Percentiles rank a stretch among this genome's conserved stretches.
Conservation (phyloP, 2,888 invertebrate species). For the Noctua janthe region DNA sequence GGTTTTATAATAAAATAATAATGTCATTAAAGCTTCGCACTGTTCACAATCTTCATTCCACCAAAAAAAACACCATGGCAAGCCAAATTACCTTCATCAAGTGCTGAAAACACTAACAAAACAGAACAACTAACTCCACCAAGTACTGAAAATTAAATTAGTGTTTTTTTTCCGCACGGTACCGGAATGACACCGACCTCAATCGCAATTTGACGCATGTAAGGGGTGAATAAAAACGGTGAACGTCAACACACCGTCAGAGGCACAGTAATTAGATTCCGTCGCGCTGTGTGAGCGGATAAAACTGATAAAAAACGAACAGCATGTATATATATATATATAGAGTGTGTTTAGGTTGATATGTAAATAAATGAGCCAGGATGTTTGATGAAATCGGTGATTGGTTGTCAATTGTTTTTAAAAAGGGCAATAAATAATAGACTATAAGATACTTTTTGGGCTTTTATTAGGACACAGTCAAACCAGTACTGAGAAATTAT, state of each 20-base stretch:
- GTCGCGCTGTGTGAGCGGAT: constrained; percentile 52
- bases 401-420: constrained; percentile 3
- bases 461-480: background rate
- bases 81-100: background rate
- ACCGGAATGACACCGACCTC: constrained; percentile 52
- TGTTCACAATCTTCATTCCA: background rate
- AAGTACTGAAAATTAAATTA: constrained; percentile 47
- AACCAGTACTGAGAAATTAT: background rate
- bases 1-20: background rate
- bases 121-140: constrained; percentile 32
- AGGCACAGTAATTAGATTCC: constrained; percentile 72
- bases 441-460: background rate
- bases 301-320: constrained; percentile 64
- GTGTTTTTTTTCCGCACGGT: constrained; percentile 45
- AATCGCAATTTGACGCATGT: constrained; percentile 66
- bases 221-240: constrained; percentile 66
- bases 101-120: background rate
- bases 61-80: no score
- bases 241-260: constrained; percentile 65
- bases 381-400: constrained; percentile 15
- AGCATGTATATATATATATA: constrained; percentile 43
- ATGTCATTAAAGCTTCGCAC: background rate
- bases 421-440: background rate
- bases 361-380: constrained; percentile 10
- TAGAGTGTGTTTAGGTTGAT: constrained; percentile 39